phyloP scores from a whole-genome alignment of 2,113 vertebrate genomes.

The Halichoerus grypus region DNA sequence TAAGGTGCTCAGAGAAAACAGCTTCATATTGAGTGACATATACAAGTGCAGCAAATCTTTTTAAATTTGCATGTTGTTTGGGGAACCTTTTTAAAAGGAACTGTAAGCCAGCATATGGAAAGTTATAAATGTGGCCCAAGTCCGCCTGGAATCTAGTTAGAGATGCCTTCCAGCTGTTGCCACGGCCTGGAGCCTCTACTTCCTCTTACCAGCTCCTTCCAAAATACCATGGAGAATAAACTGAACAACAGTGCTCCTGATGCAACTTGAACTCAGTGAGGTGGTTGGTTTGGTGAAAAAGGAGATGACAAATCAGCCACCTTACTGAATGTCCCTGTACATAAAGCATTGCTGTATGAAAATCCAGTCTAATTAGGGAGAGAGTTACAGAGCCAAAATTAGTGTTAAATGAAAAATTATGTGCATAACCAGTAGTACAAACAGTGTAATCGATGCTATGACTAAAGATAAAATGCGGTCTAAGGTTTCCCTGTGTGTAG shows the following conservation, averaged over 20 bases:
- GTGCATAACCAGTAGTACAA: neutral
- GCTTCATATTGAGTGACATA: neutral
- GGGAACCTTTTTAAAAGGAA: constrained; percentile 50
- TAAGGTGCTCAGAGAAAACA: constrained; percentile 51
- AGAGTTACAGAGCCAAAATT: neutral
- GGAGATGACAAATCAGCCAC: neutral
- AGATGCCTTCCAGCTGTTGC: constrained; percentile 64
- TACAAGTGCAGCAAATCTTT: constrained; percentile 45
- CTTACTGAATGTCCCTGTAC: neutral
- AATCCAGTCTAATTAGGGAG: neutral
- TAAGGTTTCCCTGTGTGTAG: neutral
- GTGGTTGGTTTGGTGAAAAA: neutral
- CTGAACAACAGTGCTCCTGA: neutral
- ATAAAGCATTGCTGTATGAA: neutral
- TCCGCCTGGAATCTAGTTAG: constrained; percentile 57
- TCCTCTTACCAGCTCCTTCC: constrained; percentile 13
- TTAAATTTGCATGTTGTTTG: constrained; percentile 31
- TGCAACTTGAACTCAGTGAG: neutral
- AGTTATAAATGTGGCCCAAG: constrained; percentile 24
- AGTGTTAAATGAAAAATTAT: neutral
- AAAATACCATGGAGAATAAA: neutral
- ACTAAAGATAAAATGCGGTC: neutral
- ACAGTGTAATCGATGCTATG: neutral
- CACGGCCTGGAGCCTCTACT: constrained; percentile 22
- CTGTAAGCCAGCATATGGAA: constrained; percentile 45